Conservation (phyloP, 2,888 invertebrate genomes). For the Erannis defoliaria region DNA sequence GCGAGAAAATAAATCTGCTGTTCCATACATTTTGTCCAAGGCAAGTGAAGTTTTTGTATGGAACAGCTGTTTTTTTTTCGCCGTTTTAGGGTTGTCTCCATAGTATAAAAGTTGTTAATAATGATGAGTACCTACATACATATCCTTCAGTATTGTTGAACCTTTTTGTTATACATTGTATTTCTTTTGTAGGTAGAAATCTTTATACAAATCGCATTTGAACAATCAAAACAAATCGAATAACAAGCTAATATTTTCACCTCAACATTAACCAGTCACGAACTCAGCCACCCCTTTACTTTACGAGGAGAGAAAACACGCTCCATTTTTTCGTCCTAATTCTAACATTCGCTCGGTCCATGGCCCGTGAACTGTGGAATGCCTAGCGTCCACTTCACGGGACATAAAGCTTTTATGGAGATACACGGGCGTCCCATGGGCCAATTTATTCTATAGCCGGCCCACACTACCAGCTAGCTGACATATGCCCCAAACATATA, state of each 20-base stretch:
- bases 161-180: too few relatives aligned
- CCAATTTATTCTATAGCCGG: constrained; percentile 58
- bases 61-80: too few relatives aligned
- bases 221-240: constrained; percentile 7
- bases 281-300: constrained; percentile 22
- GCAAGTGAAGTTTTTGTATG: too few relatives aligned
- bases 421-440: constrained; percentile 58
- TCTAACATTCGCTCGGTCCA: constrained; percentile 49
- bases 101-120: too few relatives aligned
- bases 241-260: constrained; percentile 18
- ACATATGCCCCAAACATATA: constrained; percentile 51
- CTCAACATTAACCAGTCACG: constrained; percentile 17
- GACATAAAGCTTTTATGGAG: constrained; percentile 78
- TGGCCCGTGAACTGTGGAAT: constrained; percentile 51
- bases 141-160: too few relatives aligned
- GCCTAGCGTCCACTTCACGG: constrained; percentile 67
- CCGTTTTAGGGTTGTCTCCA: too few relatives aligned
- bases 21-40: too few relatives aligned
- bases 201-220: not conserved
- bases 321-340: constrained; percentile 52
- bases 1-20: too few relatives aligned
- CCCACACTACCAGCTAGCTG: constrained; percentile 48
- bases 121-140: too few relatives aligned
- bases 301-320: constrained; percentile 44
- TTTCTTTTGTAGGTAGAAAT: too few relatives aligned